Conservation (phyloP, 2,797 vertebrate genomes). For the Decapterus maruadsi region DNA sequence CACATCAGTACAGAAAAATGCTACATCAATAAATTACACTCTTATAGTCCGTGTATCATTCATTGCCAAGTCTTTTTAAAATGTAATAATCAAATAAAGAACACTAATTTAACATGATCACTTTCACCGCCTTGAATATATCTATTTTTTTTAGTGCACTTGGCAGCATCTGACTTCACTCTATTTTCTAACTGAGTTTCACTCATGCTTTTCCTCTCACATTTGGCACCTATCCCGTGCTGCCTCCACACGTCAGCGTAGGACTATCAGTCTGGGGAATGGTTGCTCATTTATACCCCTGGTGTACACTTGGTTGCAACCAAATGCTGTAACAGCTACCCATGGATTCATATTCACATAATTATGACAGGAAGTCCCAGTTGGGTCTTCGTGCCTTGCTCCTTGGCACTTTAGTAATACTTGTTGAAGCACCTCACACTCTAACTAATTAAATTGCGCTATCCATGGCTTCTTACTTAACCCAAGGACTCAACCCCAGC, state of each 20-base stretch:
- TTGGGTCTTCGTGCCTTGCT: background rate
- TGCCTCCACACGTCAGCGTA: background rate
- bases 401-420: background rate
- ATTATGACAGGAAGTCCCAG: background rate
- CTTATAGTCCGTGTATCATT: too few species aligned
- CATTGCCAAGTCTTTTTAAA: background rate
- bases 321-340: background rate
- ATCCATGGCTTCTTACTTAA: slow-evolving; percentile 12
- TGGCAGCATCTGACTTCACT: background rate
- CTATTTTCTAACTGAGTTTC: too few species aligned
- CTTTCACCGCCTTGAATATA: background rate
- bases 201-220: too few species aligned
- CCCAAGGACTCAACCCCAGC: background rate
- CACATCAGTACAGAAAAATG: background rate
- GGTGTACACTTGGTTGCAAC: background rate
- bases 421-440: slow-evolving; percentile 2
- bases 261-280: background rate
- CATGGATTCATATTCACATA: background rate
- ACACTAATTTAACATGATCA: background rate
- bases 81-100: background rate
- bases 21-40: background rate
- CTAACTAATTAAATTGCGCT: slow-evolving; percentile 21
- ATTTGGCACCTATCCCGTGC: too few species aligned
- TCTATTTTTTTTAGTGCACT: background rate
- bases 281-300: background rate